These are phyloP conservation scores for Xenentodon cancila DNA, from an alignment of 2,797 vertebrate genomes.

Conservation along the genomic window DNA sequence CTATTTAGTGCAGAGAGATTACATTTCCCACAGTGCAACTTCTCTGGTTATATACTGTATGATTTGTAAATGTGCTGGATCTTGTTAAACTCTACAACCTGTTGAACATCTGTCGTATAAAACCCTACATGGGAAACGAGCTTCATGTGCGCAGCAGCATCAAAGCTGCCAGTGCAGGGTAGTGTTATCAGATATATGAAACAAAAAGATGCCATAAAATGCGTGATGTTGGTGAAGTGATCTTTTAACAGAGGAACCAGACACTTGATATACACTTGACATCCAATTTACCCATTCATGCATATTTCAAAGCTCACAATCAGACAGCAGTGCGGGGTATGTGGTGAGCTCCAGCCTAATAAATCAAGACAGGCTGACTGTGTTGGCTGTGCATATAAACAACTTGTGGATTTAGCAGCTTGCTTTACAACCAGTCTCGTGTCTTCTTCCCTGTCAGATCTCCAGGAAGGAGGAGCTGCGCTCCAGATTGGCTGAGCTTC, in stretches of 20 bases:
- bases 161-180: not conserved
- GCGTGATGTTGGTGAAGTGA: constrained; percentile 13
- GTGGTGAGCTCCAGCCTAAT: constrained; percentile 48
- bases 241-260: constrained; percentile 32
- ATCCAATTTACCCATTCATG: constrained; percentile 34
- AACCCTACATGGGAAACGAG: too few relatives aligned
- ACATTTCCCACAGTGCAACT: too few relatives aligned
- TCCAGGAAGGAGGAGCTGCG: constrained; percentile 86
- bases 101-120: too few relatives aligned
- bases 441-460: constrained; percentile 78
- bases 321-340: constrained; percentile 17
- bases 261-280: constrained; percentile 26
- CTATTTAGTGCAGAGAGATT: too few relatives aligned
- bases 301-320: constrained; percentile 52
- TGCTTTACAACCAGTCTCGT: constrained; percentile 67
- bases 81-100: too few relatives aligned
- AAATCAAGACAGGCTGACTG: constrained; percentile 39
- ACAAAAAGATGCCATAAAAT: constrained; percentile 1
- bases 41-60: too few relatives aligned
- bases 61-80: too few relatives aligned
- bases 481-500: constrained; percentile 86
- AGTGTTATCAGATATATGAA: not conserved
- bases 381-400: constrained; percentile 63
- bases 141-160: not conserved
- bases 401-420: constrained; percentile 70